Base-by-base conservation (phyloP, 2,113 vertebrate species). In the Xyliphius kryptos region DNA sequence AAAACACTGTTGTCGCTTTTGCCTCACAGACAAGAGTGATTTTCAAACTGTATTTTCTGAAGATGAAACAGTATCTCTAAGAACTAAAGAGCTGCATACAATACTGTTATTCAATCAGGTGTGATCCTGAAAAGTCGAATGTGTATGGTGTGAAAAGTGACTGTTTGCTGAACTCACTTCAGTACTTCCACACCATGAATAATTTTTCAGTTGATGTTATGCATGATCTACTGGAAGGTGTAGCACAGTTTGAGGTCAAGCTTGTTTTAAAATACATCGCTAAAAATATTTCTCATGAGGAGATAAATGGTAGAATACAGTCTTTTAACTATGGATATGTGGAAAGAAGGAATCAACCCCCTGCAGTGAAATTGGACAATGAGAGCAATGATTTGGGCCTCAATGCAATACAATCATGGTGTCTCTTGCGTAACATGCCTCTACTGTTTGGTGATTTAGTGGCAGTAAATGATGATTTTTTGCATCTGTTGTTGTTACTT, bases 371-470 rank as follows among this genome's bases (percentile, higher is more conserved):
- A n/a, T 41, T 62, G 21, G 11, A 56, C 41, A 44, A 63, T 56
- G 19, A 22, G 14, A 43, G 60, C 44, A n/a, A n/a, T n/a, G n/a
- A n/a, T n/a, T n/a, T n/a, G n/a, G n/a, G n/a, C n/a, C n/a, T n/a
- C n/a, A n/a, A n/a, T n/a, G n/a, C n/a, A n/a, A n/a, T n/a, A n/a
- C n/a, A n/a, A n/a, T n/a, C n/a, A n/a, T 51, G 1, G 21, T 65
- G 60, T 17, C 11, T 65, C 2, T 12, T 68, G 20, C 8, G 36
- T n/a, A 67, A 54, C 9, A 37, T 41, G 5, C 54, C 48, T 3
- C 21, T 72, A 47, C 44, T 68, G 6, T 68, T 72, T 53, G 70
- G 66, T 19, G n/a, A n/a, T n/a, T n/a, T n/a, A n/a, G n/a, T 55
- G 10, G 17, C 14, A 3, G 21, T 4, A 48, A 40, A 32, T 14